phyloP scores from a whole-genome alignment of 2,797 vertebrate species.

The Coluber constrictor region DNA sequence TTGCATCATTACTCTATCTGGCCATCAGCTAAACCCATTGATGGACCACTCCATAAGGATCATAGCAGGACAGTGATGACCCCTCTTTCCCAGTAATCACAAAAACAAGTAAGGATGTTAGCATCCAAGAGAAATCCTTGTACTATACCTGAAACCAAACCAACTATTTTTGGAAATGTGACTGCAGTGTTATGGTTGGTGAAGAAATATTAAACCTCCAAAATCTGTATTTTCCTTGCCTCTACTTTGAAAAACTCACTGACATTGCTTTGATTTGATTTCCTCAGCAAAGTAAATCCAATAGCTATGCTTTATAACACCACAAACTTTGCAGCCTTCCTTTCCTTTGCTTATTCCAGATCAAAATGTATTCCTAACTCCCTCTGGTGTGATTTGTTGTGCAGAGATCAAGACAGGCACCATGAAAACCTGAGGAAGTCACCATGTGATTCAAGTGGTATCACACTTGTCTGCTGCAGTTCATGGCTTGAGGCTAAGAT shows the following conservation, averaged over 20 bases:
- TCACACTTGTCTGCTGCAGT: background rate
- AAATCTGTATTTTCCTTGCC: background rate
- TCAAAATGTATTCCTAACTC: background rate
- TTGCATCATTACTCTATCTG: background rate
- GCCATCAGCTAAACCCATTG: background rate
- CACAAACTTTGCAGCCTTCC: background rate
- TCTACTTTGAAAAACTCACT: background rate
- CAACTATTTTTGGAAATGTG: background rate
- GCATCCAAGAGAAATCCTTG: background rate
- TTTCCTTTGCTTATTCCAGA: background rate
- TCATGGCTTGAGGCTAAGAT: background rate
- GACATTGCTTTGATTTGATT: background rate
- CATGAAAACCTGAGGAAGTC: background rate
- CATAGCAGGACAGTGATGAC: background rate
- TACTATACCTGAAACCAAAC: background rate
- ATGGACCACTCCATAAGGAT: background rate
- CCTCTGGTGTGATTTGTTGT: background rate
- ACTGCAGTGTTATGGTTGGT: background rate
- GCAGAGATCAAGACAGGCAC: background rate
- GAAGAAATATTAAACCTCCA: background rate
- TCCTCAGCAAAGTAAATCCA: conserved; percentile 17
- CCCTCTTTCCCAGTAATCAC: background rate
- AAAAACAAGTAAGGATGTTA: background rate
- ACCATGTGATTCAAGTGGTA: conserved; percentile 3
- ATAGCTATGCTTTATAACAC: background rate